Percentiles rank a stretch among this genome's conserved stretches.
Evolutionary conservation across 2,888 invertebrate species (phyloP).

Genomic region (Hermodice carunculata): DNA sequence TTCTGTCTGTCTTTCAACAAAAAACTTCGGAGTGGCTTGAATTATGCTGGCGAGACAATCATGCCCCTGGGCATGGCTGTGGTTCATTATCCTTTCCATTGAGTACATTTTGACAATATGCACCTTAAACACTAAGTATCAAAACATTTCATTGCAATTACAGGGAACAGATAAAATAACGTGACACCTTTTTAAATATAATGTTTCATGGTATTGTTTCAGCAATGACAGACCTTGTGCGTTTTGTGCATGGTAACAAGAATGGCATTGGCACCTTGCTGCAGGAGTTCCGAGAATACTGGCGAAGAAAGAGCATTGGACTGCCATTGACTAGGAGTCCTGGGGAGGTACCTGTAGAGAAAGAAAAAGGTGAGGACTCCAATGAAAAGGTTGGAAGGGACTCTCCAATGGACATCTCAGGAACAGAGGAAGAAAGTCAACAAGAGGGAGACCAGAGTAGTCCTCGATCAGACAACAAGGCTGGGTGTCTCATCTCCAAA

Average conservation of each 20-base stretch:
- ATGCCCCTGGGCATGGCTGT: too few relatives aligned
- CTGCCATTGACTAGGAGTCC: background rate
- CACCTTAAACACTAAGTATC: too few relatives aligned
- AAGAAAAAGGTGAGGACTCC: slow-evolving; percentile 4
- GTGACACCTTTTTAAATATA: too few relatives aligned
- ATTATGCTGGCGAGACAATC: too few relatives aligned
- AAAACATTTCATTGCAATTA: too few relatives aligned
- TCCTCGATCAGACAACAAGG: slow-evolving; percentile 23
- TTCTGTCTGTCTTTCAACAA: too few relatives aligned
- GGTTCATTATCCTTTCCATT: background rate
- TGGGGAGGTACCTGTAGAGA: background rate
- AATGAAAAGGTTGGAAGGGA: slow-evolving; percentile 6
- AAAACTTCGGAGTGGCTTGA: too few relatives aligned
- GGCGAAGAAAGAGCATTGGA: slow-evolving; percentile 70
- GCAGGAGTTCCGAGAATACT: slow-evolving; percentile 76
- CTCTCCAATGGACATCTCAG: background rate
- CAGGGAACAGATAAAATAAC: too few relatives aligned
- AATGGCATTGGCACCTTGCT: slow-evolving; percentile 75
- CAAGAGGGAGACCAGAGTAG: background rate
- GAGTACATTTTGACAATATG: too few relatives aligned
- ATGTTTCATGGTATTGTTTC: slow-evolving; percentile 18
- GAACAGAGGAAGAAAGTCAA: background rate
- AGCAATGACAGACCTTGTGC: slow-evolving; percentile 77
- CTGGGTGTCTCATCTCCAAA: slow-evolving; percentile 58
- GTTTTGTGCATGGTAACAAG: slow-evolving; percentile 78